These are phyloP conservation scores for Araneus ventricosus DNA, from an alignment of 1,140 invertebrate genomes.

Conservation along the genomic window DNA sequence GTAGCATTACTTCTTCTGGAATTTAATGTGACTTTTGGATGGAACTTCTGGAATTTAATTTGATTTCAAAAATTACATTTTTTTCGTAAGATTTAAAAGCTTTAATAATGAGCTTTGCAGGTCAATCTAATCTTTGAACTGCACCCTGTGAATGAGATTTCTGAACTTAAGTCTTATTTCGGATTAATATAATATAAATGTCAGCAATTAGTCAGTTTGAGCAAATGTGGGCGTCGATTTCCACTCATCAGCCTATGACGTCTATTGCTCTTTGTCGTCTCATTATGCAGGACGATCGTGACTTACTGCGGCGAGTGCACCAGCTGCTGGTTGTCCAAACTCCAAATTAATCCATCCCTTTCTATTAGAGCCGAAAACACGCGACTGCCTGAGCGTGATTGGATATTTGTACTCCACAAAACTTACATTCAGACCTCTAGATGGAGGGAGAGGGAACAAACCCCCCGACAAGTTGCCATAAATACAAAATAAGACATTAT, in stretches of 20 bases:
- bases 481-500: conserved; percentile 70
- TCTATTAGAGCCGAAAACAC: neutral
- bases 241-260: neutral
- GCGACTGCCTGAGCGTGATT: conserved; percentile 28
- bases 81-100: too few relatives aligned
- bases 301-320: neutral
- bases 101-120: too few relatives aligned
- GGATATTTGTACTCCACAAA: conserved; percentile 43
- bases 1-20: too few relatives aligned
- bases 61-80: too few relatives aligned
- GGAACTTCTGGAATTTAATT: too few relatives aligned
- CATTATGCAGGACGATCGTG: conserved; percentile 28
- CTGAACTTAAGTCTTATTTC: too few relatives aligned
- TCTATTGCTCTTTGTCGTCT: neutral
- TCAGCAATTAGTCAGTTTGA: neutral
- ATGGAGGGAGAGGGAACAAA: neutral
- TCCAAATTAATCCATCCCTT: neutral
- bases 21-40: too few relatives aligned
- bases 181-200: too few relatives aligned
- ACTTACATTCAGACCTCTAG: neutral
- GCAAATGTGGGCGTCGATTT: neutral
- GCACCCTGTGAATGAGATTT: too few relatives aligned
- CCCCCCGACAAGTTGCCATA: neutral
- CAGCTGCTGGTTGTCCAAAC: conserved; percentile 38
- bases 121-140: too few relatives aligned